Evolutionary conservation across 1,140 invertebrate genomes (phyloP), one percentile per base, ranked within the genome.

Genomic region (Drosophila sp.): DNA sequence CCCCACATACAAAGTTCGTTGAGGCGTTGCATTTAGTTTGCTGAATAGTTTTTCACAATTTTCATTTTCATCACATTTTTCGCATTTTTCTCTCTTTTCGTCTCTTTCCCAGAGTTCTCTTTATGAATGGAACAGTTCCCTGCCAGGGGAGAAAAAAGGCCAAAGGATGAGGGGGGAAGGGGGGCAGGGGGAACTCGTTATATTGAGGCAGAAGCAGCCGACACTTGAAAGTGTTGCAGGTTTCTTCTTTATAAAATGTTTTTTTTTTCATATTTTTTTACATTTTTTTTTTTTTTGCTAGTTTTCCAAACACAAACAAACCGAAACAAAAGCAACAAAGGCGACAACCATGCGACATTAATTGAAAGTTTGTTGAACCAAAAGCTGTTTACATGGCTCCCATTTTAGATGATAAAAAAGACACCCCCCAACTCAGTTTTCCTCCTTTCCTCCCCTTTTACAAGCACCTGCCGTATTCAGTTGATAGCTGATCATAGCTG

Each of bases 301-400:
- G 50, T 65, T 73, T 72, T 54, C 34, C 36, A 51, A 65, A 69
- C 29, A 65, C 34, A 64, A 79, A 73, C 69, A 77, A 56, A 41
- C 63, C 77, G 54, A 71, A 72, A 78, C 65, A 59, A 64, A n/a
- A 78, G 64, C 80, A 75, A 79, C 80, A 79, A 83, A 79, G 69
- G 67, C 80, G 69, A 51, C 61, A 76, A 59, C 72, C 64, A 64
- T 80, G 67, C 54, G 62, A 78, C 80, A 86, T 84, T 86, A 84
- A 84, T 84, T 84, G 81, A 86, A 86, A 84, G 81, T 84, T 84
- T 86, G 81, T 84, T 84, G 81, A 84, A 84, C 81, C 81, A 84
- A 84, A 74, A 65, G 78, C 78, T 86, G 77, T 84, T 83, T 83
- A 72, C 80, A 43, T 72, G 45, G 62, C 63, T 62, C 64, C 67